These are phyloP conservation scores for Heterochromis multidens DNA, from an alignment of 2,113 vertebrate species.

Conservation along the genomic window DNA sequence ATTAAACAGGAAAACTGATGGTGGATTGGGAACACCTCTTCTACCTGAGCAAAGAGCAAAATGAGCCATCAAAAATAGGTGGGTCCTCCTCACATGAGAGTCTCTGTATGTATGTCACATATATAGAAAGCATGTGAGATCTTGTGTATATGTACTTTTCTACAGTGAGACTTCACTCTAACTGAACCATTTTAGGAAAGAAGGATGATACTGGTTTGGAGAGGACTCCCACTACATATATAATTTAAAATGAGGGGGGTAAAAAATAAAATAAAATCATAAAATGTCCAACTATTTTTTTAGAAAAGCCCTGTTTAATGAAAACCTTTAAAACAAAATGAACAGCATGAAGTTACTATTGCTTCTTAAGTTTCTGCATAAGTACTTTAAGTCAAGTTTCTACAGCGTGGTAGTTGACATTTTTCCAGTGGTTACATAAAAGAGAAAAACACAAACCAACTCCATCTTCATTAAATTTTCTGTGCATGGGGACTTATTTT, in stretches of 20 bases:
- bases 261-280: neutral
- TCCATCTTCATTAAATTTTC: neutral
- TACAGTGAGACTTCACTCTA: neutral
- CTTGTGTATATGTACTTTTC: neutral
- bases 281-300: too few species aligned
- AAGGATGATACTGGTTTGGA: neutral
- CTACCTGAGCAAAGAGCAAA: neutral
- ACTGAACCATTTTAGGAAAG: neutral
- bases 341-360: neutral
- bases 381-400: neutral
- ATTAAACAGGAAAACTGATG: neutral
- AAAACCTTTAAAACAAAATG: neutral
- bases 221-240: too few species aligned
- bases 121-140: neutral
- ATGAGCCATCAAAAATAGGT: constrained; percentile 9
- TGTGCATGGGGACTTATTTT: neutral
- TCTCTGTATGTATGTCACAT: neutral
- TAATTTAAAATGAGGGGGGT: neutral
- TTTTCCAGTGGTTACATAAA: neutral
- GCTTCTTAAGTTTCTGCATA: neutral
- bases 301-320: neutral
- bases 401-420: too few species aligned
- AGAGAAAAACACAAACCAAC: neutral
- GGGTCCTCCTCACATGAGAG: neutral
- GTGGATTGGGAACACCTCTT: neutral